These are phyloP conservation scores for Synergus laeviventris DNA, from an alignment of 2,888 invertebrate species.

Conservation along the genomic window DNA sequence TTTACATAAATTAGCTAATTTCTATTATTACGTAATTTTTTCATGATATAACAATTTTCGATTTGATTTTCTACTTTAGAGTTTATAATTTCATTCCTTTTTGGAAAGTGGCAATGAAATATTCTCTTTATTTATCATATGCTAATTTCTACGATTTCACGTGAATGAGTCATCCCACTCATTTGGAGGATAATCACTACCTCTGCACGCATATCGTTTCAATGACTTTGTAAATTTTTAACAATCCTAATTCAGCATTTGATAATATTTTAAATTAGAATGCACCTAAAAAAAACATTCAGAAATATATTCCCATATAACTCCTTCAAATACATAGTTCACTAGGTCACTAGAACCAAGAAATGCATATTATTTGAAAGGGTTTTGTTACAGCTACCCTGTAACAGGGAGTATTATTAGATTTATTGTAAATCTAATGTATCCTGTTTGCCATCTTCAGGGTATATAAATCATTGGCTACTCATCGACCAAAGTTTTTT, in stretches of 20 bases:
- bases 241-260: background rate
- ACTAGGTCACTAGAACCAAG: background rate
- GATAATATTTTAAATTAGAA: background rate
- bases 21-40: background rate
- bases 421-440: conserved; percentile 37
- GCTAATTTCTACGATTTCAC: conserved; percentile 8
- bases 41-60: background rate
- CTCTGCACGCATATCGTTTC: background rate
- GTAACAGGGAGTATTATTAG: conserved; percentile 37
- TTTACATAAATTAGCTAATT: background rate
- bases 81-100: background rate
- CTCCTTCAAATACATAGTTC: conserved; percentile 12
- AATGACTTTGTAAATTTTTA: background rate
- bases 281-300: background rate
- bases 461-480: conserved; percentile 9
- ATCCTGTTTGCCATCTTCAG: conserved; percentile 36
- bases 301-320: background rate
- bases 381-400: conserved; percentile 35
- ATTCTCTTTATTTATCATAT: conserved; percentile 1
- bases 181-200: conserved; percentile 14
- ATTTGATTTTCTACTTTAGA: background rate
- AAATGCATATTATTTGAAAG: conserved; percentile 22
- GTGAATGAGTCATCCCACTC: conserved; percentile 17
- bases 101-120: background rate
- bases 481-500: background rate